These are phyloP conservation scores for Lacanobia wlatinum DNA, from an alignment of 2,888 invertebrate species.

Conservation along the genomic window DNA sequence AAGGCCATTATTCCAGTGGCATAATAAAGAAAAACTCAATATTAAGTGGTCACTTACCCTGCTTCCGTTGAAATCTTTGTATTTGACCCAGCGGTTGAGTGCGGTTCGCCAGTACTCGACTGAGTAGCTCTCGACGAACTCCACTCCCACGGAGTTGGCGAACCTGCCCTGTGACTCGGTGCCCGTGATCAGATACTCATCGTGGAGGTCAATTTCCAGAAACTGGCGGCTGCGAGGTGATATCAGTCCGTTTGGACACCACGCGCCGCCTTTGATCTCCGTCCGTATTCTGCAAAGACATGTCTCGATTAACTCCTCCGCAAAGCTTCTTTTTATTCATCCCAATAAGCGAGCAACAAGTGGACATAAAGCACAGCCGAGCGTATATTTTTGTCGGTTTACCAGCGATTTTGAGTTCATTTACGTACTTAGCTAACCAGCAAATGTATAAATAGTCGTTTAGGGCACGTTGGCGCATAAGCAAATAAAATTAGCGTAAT, in stretches of 20 bases:
- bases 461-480: slow-evolving; percentile 72
- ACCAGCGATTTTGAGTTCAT: slow-evolving; percentile 63
- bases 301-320: slow-evolving; percentile 42
- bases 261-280: slow-evolving; percentile 97
- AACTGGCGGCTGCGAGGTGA: slow-evolving; percentile 94
- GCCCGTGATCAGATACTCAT: slow-evolving; percentile 94
- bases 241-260: slow-evolving; percentile 97
- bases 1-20: slow-evolving; percentile 7
- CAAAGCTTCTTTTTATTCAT: slow-evolving; percentile 55
- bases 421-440: slow-evolving; percentile 59
- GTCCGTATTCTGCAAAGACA: slow-evolving; percentile 93
- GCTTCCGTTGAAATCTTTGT: slow-evolving; percentile 94
- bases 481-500: slow-evolving; percentile 80
- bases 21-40: slow-evolving; percentile 31
- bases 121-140: slow-evolving; percentile 95
- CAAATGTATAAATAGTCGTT: slow-evolving; percentile 67
- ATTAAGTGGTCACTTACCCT: slow-evolving; percentile 90
- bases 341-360: slow-evolving; percentile 59
- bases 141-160: slow-evolving; percentile 97
- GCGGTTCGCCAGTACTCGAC: slow-evolving; percentile 95
- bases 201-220: slow-evolving; percentile 94
- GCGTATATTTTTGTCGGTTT: slow-evolving; percentile 60
- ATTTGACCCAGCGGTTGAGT: slow-evolving; percentile 94
- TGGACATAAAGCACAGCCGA: slow-evolving; percentile 55
- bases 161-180: slow-evolving; percentile 97